A percentile compares a stretch with the other conserved stretches of the same genome.
Evolutionary conservation across 2,113 vertebrate genomes (phyloP).

Genomic region (Gymnogyps californianus): DNA sequence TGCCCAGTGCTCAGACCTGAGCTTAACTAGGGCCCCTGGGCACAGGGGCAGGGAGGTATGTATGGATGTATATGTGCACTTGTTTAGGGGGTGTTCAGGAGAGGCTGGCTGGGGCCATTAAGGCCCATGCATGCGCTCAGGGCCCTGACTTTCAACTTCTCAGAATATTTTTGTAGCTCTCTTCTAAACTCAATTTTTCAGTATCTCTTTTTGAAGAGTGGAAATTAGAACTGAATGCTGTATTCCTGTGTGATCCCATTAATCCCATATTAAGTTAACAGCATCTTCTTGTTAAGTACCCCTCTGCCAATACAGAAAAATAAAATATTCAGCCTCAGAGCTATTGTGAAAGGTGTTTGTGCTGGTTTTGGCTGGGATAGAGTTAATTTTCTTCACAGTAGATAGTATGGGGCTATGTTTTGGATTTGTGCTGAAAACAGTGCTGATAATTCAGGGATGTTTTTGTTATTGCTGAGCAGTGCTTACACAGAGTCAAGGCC

Average conservation of each 20-base stretch:
- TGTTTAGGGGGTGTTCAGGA: accelerated
- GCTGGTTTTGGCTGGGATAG: no score
- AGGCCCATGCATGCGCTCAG: neutral
- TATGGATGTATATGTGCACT: accelerated
- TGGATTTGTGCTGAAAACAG: no score
- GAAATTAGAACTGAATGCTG: neutral
- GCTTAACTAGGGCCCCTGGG: neutral
- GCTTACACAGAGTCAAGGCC: no score
- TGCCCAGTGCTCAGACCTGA: neutral
- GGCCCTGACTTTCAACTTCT: neutral
- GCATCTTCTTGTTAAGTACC: neutral
- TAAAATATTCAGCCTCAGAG: neutral
- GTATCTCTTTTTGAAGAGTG: neutral
- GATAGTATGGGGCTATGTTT: no score
- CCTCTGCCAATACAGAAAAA: neutral
- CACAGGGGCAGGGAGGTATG: accelerated
- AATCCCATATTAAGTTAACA: neutral
- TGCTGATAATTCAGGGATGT: no score
- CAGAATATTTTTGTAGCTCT: neutral
- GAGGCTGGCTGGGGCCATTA: neutral
- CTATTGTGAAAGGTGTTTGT: neutral
- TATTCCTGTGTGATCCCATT: neutral
- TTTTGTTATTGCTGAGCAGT: no score
- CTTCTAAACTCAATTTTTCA: neutral
- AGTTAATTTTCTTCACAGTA: no score